Base-by-base conservation (phyloP, 2,113 vertebrate genomes). In the Sylvicapra grimmia region DNA sequence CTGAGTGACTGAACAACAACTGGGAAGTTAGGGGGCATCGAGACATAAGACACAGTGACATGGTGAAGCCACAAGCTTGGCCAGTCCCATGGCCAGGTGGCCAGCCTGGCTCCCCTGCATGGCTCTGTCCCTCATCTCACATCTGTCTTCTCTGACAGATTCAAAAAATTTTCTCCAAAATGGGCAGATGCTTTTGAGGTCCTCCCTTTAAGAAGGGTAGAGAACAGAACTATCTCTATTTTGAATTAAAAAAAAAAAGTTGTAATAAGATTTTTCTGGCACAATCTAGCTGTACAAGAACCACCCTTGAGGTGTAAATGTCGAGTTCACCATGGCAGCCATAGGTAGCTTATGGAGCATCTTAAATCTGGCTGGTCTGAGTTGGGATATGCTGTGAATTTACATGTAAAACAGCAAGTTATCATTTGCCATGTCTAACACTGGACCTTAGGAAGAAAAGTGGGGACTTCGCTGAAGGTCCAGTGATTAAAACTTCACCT, bases 101-200 rank as follows among this genome's bases (percentile, higher is more conserved):
- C 36, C 1, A 2, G 27, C 15, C 59, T n/a, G 14, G 44, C 27
- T 29, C 21, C 10, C 54, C 2, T 33, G 25, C 49, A 49, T 11
- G 27, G 51, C n/a, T 33, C 36, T 49, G 49, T 56, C 61, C 11
- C 29, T 77, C 25, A 4, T 79, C 33, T 25, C 21, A 44, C 11
- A 51, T 53, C 8, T 51, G 2, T 79, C 44, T 83, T 54, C 63
- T 89, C 27, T 40, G 12, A 14, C 36, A 68, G 40, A 79, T 79
- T 93, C 49, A 25, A 65, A 85, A 79, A 2, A 8, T 14, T 85
- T 89, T 89, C 85, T 95, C 49, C 56, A 40, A 65, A 97, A n/a
- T 13, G 4, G 56, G 15, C 63, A 29, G 44, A 49, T 56, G 47
- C 4, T 63, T 65, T 40, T 56, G 56, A 93, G 11, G 4, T 56